A percentile compares a stretch with the other conserved stretches of the same genome.
Conservation (phyloP, 2,113 vertebrate species). For the Rattus norvegicus region DNA sequence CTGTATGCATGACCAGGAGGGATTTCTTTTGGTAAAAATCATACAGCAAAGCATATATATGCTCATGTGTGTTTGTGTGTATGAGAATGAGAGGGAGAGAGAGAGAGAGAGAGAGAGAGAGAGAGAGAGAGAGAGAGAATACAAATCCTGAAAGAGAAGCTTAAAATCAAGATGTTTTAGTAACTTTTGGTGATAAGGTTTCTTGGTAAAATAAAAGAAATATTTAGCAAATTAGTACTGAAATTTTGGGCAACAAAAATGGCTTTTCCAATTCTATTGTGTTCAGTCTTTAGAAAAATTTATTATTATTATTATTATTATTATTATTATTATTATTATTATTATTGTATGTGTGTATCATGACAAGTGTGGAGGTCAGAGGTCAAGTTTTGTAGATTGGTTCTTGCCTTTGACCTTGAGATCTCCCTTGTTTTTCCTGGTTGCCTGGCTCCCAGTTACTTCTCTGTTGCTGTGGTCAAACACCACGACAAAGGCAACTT, state of each 20-base stretch:
- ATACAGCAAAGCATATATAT: not conserved
- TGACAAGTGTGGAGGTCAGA: not conserved
- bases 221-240: not conserved
- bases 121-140: not conserved
- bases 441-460: not conserved
- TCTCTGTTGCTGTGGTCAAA: not conserved
- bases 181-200: conserved; percentile 13
- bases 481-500: not conserved
- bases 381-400: not conserved
- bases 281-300: not conserved
- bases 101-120: not conserved
- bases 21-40: not conserved
- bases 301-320: too few relatives aligned
- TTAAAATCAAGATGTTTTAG: conserved; percentile 22
- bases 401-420: not conserved
- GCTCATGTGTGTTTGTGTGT: not conserved
- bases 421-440: not conserved
- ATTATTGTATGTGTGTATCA: not conserved
- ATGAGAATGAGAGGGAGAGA: conserved; percentile 11
- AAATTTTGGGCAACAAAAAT: conserved; percentile 22
- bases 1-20: not conserved
- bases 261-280: not conserved
- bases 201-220: not conserved
- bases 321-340: too few relatives aligned
- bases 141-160: conserved; percentile 27